Evolutionary conservation across 2,888 invertebrate genomes (phyloP).

Genomic region (Meteorus colon): DNA sequence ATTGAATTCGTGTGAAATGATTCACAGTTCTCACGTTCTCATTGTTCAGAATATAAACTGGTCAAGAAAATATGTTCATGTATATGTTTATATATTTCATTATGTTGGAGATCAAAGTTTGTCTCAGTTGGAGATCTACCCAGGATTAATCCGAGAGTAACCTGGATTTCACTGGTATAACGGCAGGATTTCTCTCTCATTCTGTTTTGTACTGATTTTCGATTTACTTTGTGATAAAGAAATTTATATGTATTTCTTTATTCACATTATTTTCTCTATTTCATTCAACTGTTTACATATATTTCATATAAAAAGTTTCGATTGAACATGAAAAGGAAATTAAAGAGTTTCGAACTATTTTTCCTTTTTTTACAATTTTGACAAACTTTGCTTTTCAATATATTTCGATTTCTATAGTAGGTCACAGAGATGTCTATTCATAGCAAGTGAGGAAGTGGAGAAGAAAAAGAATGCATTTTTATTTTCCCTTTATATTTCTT

Average conservation of each 20-base stretch:
- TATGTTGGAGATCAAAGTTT: neutral
- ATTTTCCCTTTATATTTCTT: neutral
- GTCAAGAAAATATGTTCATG: neutral
- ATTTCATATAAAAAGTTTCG: neutral
- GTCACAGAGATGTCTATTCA: neutral
- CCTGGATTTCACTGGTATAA: neutral
- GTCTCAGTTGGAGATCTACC: constrained; percentile 10
- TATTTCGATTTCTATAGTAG: neutral
- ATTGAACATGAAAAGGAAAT: neutral
- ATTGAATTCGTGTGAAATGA: neutral
- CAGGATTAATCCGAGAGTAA: constrained; percentile 6
- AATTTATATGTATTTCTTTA: neutral
- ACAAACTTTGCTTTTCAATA: neutral
- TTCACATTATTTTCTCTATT: neutral
- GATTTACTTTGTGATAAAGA: neutral
- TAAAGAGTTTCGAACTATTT: neutral
- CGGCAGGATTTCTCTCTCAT: neutral
- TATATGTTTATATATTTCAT: neutral
- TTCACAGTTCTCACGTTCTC: neutral
- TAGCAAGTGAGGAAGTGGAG: neutral
- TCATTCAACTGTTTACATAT: neutral
- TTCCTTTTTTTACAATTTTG: neutral
- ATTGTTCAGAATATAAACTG: neutral
- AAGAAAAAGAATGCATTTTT: neutral
- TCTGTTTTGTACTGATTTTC: neutral